phyloP scores from a whole-genome alignment of 2,113 vertebrate species.

The Hystrix cristata region DNA sequence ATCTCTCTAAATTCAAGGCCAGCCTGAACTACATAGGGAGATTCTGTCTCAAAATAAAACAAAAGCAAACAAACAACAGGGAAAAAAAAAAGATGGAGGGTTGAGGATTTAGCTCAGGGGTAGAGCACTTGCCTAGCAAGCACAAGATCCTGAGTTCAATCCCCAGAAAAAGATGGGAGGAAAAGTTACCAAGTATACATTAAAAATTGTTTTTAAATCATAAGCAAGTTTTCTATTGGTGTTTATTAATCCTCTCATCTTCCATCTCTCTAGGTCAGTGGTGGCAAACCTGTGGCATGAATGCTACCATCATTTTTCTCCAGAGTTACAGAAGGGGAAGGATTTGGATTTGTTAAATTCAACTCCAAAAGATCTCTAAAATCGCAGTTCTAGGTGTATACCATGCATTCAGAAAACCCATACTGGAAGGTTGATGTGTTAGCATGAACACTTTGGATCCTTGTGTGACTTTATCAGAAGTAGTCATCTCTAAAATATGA shows the following conservation, averaged over 20 bases:
- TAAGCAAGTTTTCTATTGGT: background rate
- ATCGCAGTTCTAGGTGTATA: background rate
- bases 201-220: background rate
- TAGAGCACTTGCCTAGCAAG: no score
- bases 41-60: background rate
- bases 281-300: background rate
- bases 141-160: no score
- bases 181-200: background rate
- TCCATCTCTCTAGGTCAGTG: background rate
- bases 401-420: background rate
- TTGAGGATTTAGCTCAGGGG: no score
- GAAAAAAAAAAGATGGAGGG: background rate
- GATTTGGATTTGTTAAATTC: background rate
- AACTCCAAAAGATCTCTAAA: conserved; percentile 12
- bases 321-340: background rate
- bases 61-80: background rate
- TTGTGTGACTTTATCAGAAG: background rate
- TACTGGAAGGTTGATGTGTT: background rate
- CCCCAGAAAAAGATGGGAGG: no score
- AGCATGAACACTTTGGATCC: background rate
- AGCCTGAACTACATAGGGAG: background rate
- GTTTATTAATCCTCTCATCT: background rate
- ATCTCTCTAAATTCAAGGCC: background rate
- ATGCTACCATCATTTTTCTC: background rate
- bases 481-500: background rate